Conservation (phyloP, 2,888 invertebrate genomes). For the Pandemis corylana region DNA sequence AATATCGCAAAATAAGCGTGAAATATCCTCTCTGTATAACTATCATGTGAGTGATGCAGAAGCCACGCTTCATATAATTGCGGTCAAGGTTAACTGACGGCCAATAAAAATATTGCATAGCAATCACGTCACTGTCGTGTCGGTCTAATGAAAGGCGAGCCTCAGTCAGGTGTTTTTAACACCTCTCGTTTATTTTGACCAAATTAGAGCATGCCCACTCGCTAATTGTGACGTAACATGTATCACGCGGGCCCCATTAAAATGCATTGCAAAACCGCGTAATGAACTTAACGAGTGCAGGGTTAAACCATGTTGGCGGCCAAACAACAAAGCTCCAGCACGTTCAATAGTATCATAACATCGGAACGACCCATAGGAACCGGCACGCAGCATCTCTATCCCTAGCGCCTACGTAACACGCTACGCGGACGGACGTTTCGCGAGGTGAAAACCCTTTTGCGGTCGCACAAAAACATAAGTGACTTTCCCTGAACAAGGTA, state of each 20-base stretch:
- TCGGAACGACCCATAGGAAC: conserved; percentile 73
- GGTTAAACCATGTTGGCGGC: conserved; percentile 74
- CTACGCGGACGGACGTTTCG: conserved; percentile 66
- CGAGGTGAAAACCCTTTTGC: conserved; percentile 81
- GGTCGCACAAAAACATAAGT: conserved; percentile 74
- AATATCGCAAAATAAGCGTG: neutral
- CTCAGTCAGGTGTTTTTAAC: conserved; percentile 11
- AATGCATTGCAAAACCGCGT: conserved; percentile 18
- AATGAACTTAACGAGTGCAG: conserved; percentile 58
- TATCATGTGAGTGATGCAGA: neutral
- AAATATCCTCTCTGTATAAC: neutral
- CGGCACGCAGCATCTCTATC: conserved; percentile 81
- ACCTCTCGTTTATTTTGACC: conserved; percentile 7
- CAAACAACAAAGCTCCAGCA: conserved; percentile 74
- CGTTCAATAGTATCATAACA: conserved; percentile 82
- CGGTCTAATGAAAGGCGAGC: neutral
- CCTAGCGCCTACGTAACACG: conserved; percentile 74
- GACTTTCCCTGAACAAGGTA: conserved; percentile 67
- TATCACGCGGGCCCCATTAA: conserved; percentile 19
- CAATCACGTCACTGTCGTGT: neutral
- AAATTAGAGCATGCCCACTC: neutral
- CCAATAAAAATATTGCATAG: neutral
- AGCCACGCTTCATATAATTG: neutral
- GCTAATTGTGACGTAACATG: conserved; percentile 16
- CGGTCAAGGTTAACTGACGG: neutral